Evolutionary conservation across 1,140 invertebrate species (phyloP).

Genomic region (Euura lappo): DNA sequence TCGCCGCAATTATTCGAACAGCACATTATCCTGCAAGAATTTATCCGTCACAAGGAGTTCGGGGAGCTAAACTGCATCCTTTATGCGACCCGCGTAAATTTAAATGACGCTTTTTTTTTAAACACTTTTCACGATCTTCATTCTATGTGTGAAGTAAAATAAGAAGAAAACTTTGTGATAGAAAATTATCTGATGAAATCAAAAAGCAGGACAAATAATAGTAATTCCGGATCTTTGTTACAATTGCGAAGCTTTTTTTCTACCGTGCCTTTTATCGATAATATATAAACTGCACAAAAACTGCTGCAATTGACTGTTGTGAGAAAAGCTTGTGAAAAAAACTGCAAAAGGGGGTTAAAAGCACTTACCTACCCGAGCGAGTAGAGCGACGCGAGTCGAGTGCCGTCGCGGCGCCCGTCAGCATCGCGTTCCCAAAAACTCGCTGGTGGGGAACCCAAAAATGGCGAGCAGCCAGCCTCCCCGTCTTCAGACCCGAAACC

Average conservation of each 20-base stretch:
- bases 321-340: background rate
- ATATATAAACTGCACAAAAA: background rate
- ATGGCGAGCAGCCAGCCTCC: conserved; percentile 47
- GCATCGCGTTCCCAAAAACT: conserved; percentile 25
- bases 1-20: background rate
- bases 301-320: background rate
- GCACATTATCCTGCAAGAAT: conserved; percentile 5
- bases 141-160: too few species aligned
- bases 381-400: conserved; percentile 54
- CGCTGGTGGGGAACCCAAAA: conserved; percentile 59
- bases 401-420: conserved; percentile 35
- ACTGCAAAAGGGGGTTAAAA: background rate
- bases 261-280: too few species aligned
- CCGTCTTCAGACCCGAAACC: background rate
- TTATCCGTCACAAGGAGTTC: background rate
- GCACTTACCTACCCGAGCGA: conserved; percentile 58
- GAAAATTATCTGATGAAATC: too few species aligned
- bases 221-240: too few species aligned
- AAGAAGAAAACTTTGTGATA: too few species aligned
- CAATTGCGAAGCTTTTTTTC: too few species aligned
- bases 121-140: too few species aligned
- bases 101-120: too few species aligned
- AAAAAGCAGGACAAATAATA: too few species aligned
- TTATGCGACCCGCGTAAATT: too few species aligned
- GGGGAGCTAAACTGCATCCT: too few species aligned